Evolutionary conservation across 35 echinoderm and acorn worm genomes (phyloP).

Genomic region (Apostichopus parvimensis): DNA sequence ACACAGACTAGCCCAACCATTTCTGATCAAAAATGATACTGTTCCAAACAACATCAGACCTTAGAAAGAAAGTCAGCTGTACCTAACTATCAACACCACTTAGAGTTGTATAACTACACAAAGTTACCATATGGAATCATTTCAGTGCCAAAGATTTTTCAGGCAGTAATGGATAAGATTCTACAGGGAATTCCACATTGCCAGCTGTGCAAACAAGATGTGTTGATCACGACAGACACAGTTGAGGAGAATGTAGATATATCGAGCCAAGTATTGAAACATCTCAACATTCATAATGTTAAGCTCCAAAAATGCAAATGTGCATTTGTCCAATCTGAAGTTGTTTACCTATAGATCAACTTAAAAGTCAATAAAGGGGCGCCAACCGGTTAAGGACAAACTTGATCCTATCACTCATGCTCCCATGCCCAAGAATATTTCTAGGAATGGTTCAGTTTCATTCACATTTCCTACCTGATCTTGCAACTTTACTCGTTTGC

Average conservation of each 20-base stretch:
- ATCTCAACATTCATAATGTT: neutral
- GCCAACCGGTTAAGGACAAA: slow-evolving; percentile 32
- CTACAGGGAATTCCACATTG: slow-evolving; percentile 60
- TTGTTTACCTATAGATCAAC: slow-evolving; percentile 16
- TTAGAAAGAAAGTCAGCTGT: slow-evolving; percentile 58
- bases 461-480: neutral
- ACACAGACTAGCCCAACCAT: too few relatives aligned
- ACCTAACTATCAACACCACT: slow-evolving; percentile 56
- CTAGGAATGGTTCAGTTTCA: too few relatives aligned
- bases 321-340: slow-evolving; percentile 42
- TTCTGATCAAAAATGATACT: too few relatives aligned
- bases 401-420: slow-evolving; percentile 31
- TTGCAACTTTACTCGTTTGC: slow-evolving; percentile 3
- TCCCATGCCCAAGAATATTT: slow-evolving; percentile 32
- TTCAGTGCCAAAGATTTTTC: slow-evolving; percentile 57
- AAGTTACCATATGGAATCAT: slow-evolving; percentile 43
- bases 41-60: too few relatives aligned
- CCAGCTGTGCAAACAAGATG: slow-evolving; percentile 62
- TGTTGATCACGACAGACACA: slow-evolving; percentile 50
- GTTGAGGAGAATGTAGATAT: slow-evolving; percentile 50
- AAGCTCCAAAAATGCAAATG: slow-evolving; percentile 29
- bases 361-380: slow-evolving; percentile 29
- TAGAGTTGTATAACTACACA: slow-evolving; percentile 50
- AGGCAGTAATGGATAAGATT: slow-evolving; percentile 66
- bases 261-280: slow-evolving; percentile 34